Evolutionary conservation across 2,888 invertebrate genomes (phyloP), one percentile per base, ranked within the genome.

Genomic region (Macropis europaea): DNA sequence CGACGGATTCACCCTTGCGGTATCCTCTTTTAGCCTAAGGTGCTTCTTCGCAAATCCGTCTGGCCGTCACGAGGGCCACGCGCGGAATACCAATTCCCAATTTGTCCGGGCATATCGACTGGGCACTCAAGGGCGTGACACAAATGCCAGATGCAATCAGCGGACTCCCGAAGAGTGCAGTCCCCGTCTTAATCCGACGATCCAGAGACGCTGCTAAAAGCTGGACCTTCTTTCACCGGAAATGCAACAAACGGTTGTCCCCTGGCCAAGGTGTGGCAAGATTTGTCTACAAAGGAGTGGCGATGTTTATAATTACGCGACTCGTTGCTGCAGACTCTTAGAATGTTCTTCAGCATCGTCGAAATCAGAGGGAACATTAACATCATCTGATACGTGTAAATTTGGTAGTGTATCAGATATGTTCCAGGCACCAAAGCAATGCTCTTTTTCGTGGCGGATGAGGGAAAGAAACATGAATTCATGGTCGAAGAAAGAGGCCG

Each of bases 91-190:
- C 87, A 89, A 90, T 87, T 86, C 77, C 83, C 86, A 86, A 87
- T 88, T 87, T 86, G 83, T 83, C 76, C 83, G 79, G 89, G 87
- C 89, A 89, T 89, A 90, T 90, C 89, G 89, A 86, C 89, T 87
- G 84, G 87, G 84, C 84, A 88, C 88, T 90, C 88, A 87, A 87
- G 86, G 82, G 88, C 88, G 90, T 90, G 90, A 90, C 90, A 89
- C 86, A 89, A 90, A 90, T 90, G 89, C 89, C 85, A 87, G 89
- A 90, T 90, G 89, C 87, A 90, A 90, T 89, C 89, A 90, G 75
- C 82, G 78, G 64, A 72, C 66, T 71, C 56, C 52, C 63, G 38
- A 63, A 66, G 52, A 76, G 71, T 73, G 78, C 80, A 81, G 73
- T 78, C 73, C 72, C 64, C 53, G 47, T 63, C 73, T 79, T 79